Evolutionary conservation across 2,113 vertebrate genomes (phyloP), one percentile per base, ranked within the genome.

Genomic region (Neoarius graeffei): DNA sequence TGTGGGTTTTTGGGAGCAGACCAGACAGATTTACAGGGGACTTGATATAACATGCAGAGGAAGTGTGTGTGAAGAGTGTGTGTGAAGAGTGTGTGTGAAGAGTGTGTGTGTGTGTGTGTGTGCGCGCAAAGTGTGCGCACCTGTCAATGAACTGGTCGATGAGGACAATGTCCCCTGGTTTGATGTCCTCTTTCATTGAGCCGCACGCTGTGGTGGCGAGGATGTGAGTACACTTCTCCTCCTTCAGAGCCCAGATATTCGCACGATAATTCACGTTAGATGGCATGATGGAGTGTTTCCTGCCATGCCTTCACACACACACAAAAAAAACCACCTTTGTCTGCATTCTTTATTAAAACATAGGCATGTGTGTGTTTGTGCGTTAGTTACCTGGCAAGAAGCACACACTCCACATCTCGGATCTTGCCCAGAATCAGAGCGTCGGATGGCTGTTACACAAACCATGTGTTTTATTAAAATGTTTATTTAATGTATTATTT

Each of bases 141-240:
- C 97, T 95, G 94, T 99, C 98, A 88, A 99, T 99, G 93, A 99
- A 99, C 87, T 99, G 98, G 92, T 99, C 98, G 0, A 98, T 94
- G 60, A 99, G 94, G 89, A 99, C 93, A 4, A 99, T 96, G 86
- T 99, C 98, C 19, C 98, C 98, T 0, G 98, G 98, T 52, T 98
- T 97, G 92, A 99, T 97, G 92, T 99, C 97, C 59, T 99, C 98
- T 85, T 94, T 92, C 56, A 99, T 94, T 0, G 98, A 99, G 17
- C 98, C 98, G 25, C 98, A 99, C 7, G 98, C 98, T 0, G 98
- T 99, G 83, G 97, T 99, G 73, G 94, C 98, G 84, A 99, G 13
- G 2, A 99, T 35, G 48, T 99, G 98, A 0, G 97, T 97, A n/a
- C 98, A 99, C 50, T 97, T 97, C 88, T 97, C 97, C 88, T 97